Percentiles rank a stretch among this genome's conserved stretches.
phyloP scores from a whole-genome alignment of 2,797 vertebrate species.

The Aselliscus stoliczkanus region DNA sequence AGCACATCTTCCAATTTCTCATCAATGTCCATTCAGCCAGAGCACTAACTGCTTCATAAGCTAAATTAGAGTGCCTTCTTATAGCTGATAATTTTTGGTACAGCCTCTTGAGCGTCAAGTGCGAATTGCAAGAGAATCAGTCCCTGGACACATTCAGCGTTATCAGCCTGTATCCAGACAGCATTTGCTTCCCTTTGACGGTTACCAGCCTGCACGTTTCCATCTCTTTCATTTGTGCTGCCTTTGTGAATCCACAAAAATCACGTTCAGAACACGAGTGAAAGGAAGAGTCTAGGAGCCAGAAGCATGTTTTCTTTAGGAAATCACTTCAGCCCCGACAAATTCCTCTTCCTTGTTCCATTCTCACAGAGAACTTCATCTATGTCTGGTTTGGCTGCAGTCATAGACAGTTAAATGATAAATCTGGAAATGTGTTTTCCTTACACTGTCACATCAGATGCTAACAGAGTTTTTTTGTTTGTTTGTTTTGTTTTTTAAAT shows the following conservation, averaged over 20 bases:
- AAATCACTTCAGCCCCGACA: not conserved
- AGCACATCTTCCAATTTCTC: conserved; percentile 57
- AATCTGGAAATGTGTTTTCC: conserved; percentile 40
- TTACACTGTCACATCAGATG: not conserved
- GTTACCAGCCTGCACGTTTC: conserved; percentile 53
- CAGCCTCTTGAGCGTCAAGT: conserved; percentile 68
- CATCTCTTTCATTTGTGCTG: conserved; percentile 66
- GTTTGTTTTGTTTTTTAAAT: not conserved
- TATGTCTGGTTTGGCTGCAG: not conserved
- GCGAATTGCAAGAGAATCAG: conserved; percentile 67
- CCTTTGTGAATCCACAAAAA: conserved; percentile 65
- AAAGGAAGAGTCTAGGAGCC: conserved; percentile 33
- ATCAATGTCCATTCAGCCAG: conserved; percentile 74
- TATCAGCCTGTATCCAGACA: conserved; percentile 75
- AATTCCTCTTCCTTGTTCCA: conserved; percentile 25
- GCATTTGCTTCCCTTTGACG: conserved; percentile 61
- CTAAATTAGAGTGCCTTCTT: conserved; percentile 68
- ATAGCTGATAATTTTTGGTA: conserved; percentile 66
- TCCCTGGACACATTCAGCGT: conserved; percentile 61
- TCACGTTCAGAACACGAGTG: conserved; percentile 34
- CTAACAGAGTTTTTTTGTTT: not conserved
- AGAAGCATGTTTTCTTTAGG: conserved; percentile 44
- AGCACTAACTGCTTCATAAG: conserved; percentile 68
- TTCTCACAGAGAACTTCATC: conserved; percentile 40
- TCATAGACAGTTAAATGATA: conserved; percentile 41